phyloP scores from a whole-genome alignment of 2,888 invertebrate species.

The Cataglyphis livida region DNA sequence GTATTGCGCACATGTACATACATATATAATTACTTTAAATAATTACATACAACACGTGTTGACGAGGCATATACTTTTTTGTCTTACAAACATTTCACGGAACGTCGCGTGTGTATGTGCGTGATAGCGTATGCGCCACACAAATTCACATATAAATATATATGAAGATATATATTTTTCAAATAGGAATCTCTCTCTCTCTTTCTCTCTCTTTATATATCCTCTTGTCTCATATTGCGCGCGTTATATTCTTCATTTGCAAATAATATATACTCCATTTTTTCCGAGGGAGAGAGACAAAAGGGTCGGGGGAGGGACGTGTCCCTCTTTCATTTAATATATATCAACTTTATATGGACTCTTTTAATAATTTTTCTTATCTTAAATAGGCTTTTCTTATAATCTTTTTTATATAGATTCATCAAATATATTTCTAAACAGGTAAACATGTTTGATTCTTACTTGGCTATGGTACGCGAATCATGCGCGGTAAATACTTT shows the following conservation, averaged over 20 bases:
- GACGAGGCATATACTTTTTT: conserved; percentile 7
- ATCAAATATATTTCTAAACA: conserved; percentile 29
- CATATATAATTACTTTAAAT: neutral
- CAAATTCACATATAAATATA: neutral
- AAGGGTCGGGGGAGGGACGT: neutral
- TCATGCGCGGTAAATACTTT: conserved; percentile 47
- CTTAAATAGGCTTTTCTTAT: conserved; percentile 25
- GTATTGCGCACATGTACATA: neutral
- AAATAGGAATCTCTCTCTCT: conserved; percentile 16
- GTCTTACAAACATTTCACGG: neutral
- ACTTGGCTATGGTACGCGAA: conserved; percentile 15
- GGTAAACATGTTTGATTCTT: conserved; percentile 48
- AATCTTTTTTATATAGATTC: conserved; percentile 29
- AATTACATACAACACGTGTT: neutral
- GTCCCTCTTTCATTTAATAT: conserved; percentile 21
- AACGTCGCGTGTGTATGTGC: conserved; percentile 11
- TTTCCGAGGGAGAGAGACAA: neutral
- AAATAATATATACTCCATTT: neutral
- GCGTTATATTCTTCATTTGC: neutral
- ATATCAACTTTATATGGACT: conserved; percentile 18
- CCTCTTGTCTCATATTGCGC: neutral
- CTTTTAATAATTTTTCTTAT: conserved; percentile 31
- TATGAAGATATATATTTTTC: neutral
- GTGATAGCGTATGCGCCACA: neutral
- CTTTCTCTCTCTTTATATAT: neutral